Conservation (phyloP, 2,113 vertebrate species). For the Mionectes macconnelli region DNA sequence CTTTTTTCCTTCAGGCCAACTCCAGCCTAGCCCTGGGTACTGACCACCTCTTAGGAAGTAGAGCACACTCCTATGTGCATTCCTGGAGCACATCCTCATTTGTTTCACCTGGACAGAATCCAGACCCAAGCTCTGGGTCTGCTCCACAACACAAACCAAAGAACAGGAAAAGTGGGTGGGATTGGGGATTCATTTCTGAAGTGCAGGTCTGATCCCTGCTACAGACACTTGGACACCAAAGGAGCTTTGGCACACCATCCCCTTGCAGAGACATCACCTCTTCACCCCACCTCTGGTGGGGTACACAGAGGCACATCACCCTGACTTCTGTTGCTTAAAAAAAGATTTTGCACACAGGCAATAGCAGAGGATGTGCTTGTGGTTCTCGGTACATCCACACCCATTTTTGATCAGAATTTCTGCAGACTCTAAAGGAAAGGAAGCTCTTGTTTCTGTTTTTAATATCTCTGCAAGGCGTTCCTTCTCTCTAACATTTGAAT, state of each 20-base stretch:
- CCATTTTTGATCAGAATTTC: not conserved
- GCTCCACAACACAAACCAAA: accelerated
- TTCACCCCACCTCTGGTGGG: not conserved
- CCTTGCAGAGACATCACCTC: not conserved
- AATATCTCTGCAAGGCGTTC: not conserved
- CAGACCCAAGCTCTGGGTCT: not conserved
- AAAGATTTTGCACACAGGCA: not conserved
- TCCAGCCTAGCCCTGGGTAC: not conserved
- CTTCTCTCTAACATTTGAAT: not conserved
- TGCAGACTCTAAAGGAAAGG: not conserved
- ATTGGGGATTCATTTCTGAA: accelerated
- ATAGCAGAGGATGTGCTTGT: not conserved
- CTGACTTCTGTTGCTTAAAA: not conserved
- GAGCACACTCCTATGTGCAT: accelerated
- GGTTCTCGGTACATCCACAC: not conserved
- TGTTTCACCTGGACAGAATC: not conserved
- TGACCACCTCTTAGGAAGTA: not conserved
- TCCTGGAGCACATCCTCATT: not conserved
- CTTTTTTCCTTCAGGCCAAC: not conserved
- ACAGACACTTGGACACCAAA: not conserved
- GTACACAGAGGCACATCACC: too few relatives aligned
- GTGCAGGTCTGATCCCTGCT: not conserved
- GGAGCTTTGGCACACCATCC: not conserved
- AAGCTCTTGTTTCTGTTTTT: not conserved
- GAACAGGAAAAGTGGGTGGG: accelerated